Percentiles rank a stretch among this genome's conserved stretches.
Conservation (phyloP, 2,113 vertebrate genomes). For the Periophthalmodon schlosseri region DNA sequence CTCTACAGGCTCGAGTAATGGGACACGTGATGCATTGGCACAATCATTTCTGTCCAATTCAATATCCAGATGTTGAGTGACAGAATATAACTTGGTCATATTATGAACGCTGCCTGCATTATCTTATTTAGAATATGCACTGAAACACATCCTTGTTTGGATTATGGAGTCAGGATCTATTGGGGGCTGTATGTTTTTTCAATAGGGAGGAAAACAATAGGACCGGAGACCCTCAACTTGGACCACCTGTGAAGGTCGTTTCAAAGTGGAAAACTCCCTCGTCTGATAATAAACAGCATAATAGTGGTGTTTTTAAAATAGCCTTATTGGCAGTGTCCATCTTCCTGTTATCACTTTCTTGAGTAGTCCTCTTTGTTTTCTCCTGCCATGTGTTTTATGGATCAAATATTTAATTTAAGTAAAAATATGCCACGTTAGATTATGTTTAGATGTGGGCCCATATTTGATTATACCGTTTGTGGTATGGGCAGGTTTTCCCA, state of each 20-base stretch:
- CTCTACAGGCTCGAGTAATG: not conserved
- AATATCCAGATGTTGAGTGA: not conserved
- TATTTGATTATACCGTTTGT: no score
- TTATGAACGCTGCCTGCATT: not conserved
- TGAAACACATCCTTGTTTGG: slow-evolving; percentile 41
- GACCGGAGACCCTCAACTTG: slow-evolving; percentile 38
- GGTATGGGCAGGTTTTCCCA: no score
- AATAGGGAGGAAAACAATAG: slow-evolving; percentile 61
- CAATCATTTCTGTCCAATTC: not conserved
- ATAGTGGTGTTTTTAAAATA: slow-evolving; percentile 44
- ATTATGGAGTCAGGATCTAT: slow-evolving; percentile 43
- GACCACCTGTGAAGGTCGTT: slow-evolving; percentile 74
- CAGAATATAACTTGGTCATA: not conserved
- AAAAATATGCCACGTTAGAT: not conserved
- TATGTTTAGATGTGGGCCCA: not conserved
- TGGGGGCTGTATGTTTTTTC: slow-evolving; percentile 56
- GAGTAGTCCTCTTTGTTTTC: not conserved
- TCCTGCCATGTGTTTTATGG: not conserved
- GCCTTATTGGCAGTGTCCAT: slow-evolving; percentile 23
- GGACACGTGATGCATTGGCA: not conserved
- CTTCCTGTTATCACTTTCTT: slow-evolving; percentile 68
- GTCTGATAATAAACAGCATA: slow-evolving; percentile 64
- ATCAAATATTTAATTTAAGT: not conserved
- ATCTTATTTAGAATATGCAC: not conserved
- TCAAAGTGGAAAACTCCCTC: slow-evolving; percentile 60